Evolutionary conservation across 2,888 invertebrate genomes (phyloP), one percentile per base, ranked within the genome.

Genomic region (Nephrocerus scutellatus): DNA sequence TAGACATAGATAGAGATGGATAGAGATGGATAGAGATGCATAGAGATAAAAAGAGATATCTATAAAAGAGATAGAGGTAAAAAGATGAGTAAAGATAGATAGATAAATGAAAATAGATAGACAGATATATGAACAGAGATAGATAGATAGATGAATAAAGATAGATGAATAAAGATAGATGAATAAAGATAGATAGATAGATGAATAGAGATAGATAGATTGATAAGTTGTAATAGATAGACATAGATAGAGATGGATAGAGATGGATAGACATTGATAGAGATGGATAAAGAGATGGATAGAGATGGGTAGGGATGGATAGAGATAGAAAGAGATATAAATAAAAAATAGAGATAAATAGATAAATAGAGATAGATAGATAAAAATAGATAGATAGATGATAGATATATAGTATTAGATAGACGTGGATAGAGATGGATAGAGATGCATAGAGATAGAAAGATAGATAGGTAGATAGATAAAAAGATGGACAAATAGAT

Each of bases 131-230:
- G 15, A 3, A 3, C 19, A 30, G 14, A 2, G 9, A 19, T 21
- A 13, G 4, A 23, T 10, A 23, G 10, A 6, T 30, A 2, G 22
- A 30, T 22, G 9, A 28, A 19, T 18, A 16, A 12, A 29, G 12
- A 30, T 6, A 13, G 24, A 14, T 12, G 2, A 9, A 7, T 6
- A n/a, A 10, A 51, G 56, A 52, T 37, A 64, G 64, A 54, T 63
- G n/a, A 15, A 10, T 20, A 14, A n/a, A 18, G 5, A 2, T 18
- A 18, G 6, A 19, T 13, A 33, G 21, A 29, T 19, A 15, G 12
- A 21, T 4, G 14, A 30, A 32, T 12, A 19, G 9, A 18, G 16
- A 18, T 21, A 32, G 13, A 20, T 8, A 9, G 9, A 30, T 9
- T 13, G 9, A 30, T 18, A 32, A 25, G 12, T 15, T 33, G 9